phyloP scores from a whole-genome alignment of 2,888 invertebrate species.

The Ellobium chinense region DNA sequence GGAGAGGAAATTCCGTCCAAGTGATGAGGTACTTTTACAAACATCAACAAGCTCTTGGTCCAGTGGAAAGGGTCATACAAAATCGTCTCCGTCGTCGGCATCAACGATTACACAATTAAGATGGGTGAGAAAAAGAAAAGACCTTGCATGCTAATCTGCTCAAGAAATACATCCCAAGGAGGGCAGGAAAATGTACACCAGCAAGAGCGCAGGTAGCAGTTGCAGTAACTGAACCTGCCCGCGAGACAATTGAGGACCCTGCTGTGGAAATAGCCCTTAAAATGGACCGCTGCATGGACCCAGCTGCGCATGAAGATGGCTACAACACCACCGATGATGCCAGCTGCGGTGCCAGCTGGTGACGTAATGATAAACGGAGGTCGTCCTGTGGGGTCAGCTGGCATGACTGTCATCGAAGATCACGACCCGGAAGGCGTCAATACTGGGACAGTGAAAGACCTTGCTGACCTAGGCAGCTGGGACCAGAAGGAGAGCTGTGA shows the following conservation, averaged over 20 bases:
- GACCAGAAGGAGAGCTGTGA: not conserved
- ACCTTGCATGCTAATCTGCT: slow-evolving; percentile 15
- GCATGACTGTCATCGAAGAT: slow-evolving; percentile 3
- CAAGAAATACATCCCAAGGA: not conserved
- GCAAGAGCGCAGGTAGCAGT: not conserved
- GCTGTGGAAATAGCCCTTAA: not conserved
- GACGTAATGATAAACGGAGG: not conserved
- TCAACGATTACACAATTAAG: slow-evolving; percentile 45
- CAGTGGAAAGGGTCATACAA: slow-evolving; percentile 52
- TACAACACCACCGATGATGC: too few relatives aligned
- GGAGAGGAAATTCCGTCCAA: slow-evolving; percentile 35
- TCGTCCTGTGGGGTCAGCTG: not conserved
- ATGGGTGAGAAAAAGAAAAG: slow-evolving; percentile 40
- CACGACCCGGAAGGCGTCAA: not conserved
- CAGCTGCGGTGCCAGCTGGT: too few relatives aligned
- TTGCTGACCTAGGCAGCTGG: not conserved
- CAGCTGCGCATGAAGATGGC: not conserved
- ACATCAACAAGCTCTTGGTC: slow-evolving; percentile 55
- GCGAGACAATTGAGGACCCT: not conserved
- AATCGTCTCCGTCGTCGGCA: slow-evolving; percentile 37
- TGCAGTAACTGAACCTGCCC: not conserved
- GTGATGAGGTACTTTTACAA: slow-evolving; percentile 54
- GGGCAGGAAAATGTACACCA: not conserved
- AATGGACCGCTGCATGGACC: not conserved
- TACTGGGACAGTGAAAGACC: not conserved